A percentile compares a stretch with the other conserved stretches of the same genome.
phyloP scores from a whole-genome alignment of 2,888 invertebrate species.

The Plebejus anna region DNA sequence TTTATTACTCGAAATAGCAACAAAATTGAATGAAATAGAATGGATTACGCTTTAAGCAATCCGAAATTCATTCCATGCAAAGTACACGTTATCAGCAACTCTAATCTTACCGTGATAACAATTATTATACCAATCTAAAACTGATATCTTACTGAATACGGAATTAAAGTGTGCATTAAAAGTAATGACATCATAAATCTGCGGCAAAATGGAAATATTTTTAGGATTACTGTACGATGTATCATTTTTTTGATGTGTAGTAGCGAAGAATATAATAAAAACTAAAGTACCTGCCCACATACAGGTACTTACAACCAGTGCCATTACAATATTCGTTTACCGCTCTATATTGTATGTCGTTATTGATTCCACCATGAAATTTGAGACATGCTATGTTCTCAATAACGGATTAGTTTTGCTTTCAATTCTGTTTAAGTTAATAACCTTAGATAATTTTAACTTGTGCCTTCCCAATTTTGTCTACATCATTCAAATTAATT shows the following conservation, averaged over 20 bases:
- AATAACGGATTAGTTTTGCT: slow-evolving; percentile 19
- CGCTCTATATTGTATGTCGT: background rate
- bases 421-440: slow-evolving; percentile 1
- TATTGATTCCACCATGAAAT: slow-evolving; percentile 27
- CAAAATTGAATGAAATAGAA: background rate
- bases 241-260: background rate
- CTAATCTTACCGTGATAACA: slow-evolving; percentile 22
- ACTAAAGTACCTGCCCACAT: slow-evolving; percentile 13
- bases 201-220: background rate
- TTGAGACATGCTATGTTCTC: slow-evolving; percentile 21
- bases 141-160: slow-evolving; percentile 12
- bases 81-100: slow-evolving; percentile 22
- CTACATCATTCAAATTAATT: background rate
- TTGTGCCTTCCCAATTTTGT: background rate
- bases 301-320: background rate
- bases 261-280: background rate
- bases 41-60: background rate
- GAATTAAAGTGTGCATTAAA: slow-evolving; percentile 16
- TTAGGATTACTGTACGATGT: background rate
- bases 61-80: slow-evolving; percentile 20
- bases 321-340: background rate
- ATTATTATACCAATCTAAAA: slow-evolving; percentile 22
- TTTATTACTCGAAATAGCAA: background rate
- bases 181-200: slow-evolving; percentile 24
- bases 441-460: background rate